phyloP scores from a whole-genome alignment of 2,113 vertebrate genomes.

The Forbesichthys agassizii region DNA sequence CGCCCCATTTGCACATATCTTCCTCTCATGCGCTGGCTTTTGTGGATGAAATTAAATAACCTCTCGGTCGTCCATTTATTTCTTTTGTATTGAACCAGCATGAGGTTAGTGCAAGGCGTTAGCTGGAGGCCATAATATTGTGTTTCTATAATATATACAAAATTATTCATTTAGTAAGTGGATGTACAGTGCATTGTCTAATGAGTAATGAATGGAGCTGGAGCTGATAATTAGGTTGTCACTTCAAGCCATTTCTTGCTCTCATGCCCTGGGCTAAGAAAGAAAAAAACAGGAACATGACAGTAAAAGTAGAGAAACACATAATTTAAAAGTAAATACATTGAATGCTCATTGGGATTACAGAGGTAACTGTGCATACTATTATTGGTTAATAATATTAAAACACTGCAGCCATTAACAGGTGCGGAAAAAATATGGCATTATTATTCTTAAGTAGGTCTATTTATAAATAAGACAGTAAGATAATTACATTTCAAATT shows the following conservation, averaged over 20 bases:
- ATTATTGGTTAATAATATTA: conserved; percentile 9
- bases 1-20: conserved; percentile 65
- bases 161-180: conserved; percentile 84
- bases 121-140: conserved; percentile 80
- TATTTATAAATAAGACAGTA: conserved; percentile 12
- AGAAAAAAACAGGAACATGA: conserved; percentile 37
- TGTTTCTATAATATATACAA: conserved; percentile 82
- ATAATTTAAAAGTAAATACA: conserved; percentile 59
- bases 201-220: conserved; percentile 81
- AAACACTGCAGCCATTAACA: conserved; percentile 21
- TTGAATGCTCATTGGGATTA: conserved; percentile 26
- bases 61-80: conserved; percentile 78
- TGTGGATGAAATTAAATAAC: conserved; percentile 79
- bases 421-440: conserved; percentile 10
- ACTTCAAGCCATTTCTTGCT: conserved; percentile 77
- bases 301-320: conserved; percentile 27
- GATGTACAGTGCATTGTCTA: conserved; percentile 82
- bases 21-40: conserved; percentile 68
- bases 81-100: conserved; percentile 77
- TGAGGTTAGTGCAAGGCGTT: conserved; percentile 75
- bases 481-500: conserved; percentile 22
- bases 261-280: conserved; percentile 65
- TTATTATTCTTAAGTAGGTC: conserved; percentile 3
- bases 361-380: conserved; percentile 31
- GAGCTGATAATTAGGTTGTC: conserved; percentile 83